Evolutionary conservation across 1,140 invertebrate genomes (phyloP).

Genomic region (Campoletis sonorensis): DNA sequence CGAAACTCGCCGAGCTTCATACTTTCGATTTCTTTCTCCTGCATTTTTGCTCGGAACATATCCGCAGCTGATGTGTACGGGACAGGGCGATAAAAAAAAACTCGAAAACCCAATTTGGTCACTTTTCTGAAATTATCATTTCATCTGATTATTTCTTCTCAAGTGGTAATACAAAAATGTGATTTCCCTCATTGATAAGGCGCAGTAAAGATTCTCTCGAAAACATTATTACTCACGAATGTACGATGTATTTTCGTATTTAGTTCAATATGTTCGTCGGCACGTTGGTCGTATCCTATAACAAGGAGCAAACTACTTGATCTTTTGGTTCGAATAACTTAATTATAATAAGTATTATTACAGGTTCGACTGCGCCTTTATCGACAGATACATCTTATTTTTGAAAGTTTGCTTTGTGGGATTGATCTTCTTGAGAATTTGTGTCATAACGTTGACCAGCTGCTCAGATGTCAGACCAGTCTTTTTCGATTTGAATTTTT

Average conservation of each 20-base stretch:
- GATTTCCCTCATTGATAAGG: too few species aligned
- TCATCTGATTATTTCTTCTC: too few species aligned
- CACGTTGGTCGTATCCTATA: background rate
- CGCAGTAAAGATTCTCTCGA: too few species aligned
- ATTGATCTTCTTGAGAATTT: slow-evolving; percentile 96
- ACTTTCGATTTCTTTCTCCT: background rate
- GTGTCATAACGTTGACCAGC: slow-evolving; percentile 94
- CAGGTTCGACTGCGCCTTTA: slow-evolving; percentile 78
- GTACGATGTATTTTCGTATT: background rate
- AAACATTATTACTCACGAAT: background rate
- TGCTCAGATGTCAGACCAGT: slow-evolving; percentile 93
- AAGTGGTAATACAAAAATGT: too few species aligned
- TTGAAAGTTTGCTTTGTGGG: slow-evolving; percentile 95
- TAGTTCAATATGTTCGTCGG: background rate
- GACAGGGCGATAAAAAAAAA: too few species aligned
- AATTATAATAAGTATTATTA: slow-evolving; percentile 38
- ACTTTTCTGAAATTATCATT: too few species aligned
- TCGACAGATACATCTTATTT: slow-evolving; percentile 95
- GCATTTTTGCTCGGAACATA: background rate
- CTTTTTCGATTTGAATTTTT: slow-evolving; percentile 97
- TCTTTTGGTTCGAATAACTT: background rate
- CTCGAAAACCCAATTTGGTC: too few species aligned
- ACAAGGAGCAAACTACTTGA: background rate
- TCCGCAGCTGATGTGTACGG: too few species aligned
- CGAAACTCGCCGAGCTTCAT: background rate